Evolutionary conservation across 2,888 invertebrate genomes (phyloP).

Genomic region (Chloromyia formosa): DNA sequence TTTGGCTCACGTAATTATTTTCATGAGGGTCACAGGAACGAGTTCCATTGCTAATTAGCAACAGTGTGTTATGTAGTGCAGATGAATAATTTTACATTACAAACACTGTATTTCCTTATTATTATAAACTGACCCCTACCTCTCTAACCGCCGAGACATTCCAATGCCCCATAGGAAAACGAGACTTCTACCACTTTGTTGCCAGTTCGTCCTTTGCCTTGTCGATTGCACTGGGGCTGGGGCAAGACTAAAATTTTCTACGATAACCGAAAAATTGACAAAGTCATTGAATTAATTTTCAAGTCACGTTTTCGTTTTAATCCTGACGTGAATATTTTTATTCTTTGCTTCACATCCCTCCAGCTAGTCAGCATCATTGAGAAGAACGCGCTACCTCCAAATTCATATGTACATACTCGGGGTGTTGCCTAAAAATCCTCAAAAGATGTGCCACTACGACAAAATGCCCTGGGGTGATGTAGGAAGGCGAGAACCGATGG

Average conservation of each 20-base stretch:
- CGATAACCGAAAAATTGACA: constrained; percentile 51
- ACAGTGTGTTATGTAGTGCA: background rate
- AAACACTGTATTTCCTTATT: background rate
- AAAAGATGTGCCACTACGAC: background rate
- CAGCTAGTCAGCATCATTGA: background rate
- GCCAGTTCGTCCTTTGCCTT: background rate
- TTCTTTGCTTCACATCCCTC: constrained; percentile 14
- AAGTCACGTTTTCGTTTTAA: constrained; percentile 64
- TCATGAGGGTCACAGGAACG: too few species aligned
- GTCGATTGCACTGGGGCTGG: background rate
- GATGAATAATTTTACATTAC: background rate
- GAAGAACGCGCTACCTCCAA: constrained; percentile 2
- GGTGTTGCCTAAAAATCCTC: constrained; percentile 16
- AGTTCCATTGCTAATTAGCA: too few species aligned
- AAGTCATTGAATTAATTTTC: constrained; percentile 60
- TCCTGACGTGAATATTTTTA: constrained; percentile 63
- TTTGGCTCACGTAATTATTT: too few species aligned
- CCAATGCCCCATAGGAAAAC: too few species aligned
- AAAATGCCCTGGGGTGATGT: constrained; percentile 3
- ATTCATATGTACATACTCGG: constrained; percentile 22
- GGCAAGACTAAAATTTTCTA: constrained; percentile 35
- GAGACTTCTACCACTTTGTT: too few species aligned
- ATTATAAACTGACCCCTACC: background rate
- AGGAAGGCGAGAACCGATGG: constrained; percentile 10
- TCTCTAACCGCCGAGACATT: background rate